These are phyloP conservation scores for Neoascia interrupta DNA, from an alignment of 2,888 invertebrate genomes.

Conservation along the genomic window DNA sequence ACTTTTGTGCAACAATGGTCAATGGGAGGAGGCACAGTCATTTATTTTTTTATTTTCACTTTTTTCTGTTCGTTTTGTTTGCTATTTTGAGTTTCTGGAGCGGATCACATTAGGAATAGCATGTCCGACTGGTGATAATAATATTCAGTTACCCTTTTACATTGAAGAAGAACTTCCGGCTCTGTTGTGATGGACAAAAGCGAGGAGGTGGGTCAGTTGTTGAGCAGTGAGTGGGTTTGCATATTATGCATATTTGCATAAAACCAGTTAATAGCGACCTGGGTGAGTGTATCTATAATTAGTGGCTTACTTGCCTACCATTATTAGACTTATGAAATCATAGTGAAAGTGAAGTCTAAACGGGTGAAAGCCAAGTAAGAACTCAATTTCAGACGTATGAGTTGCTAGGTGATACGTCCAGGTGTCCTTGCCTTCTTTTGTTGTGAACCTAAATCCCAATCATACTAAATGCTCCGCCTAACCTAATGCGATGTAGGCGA, in stretches of 20 bases:
- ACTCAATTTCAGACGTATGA: no score
- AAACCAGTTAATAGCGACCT: conserved; percentile 6
- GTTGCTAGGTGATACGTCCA: no score
- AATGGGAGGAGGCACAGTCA: conserved; percentile 40
- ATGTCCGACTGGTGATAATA: conserved; percentile 19
- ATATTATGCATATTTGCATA: conserved; percentile 25
- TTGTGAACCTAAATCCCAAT: no score
- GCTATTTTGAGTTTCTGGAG: conserved; percentile 58
- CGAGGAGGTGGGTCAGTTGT: conserved; percentile 3
- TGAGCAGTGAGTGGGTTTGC: conserved; percentile 3
- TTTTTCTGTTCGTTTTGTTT: conserved; percentile 30
- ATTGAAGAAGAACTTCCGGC: conserved; percentile 45
- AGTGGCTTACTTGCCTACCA: no score
- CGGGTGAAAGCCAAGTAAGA: no score
- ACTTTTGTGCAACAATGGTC: conserved; percentile 66
- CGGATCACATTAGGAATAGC: conserved; percentile 47
- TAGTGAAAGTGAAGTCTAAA: no score
- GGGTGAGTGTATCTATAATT: conserved; percentile 24
- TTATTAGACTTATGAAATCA: no score
- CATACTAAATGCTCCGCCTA: no score
- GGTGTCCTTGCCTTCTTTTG: no score
- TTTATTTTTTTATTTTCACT: conserved; percentile 24
- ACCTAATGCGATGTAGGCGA: no score
- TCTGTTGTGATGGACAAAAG: conserved; percentile 23
- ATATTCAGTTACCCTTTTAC: conserved; percentile 51